Base-by-base conservation (phyloP, 1,140 invertebrate genomes). In the Rhagoletis pomonella region DNA sequence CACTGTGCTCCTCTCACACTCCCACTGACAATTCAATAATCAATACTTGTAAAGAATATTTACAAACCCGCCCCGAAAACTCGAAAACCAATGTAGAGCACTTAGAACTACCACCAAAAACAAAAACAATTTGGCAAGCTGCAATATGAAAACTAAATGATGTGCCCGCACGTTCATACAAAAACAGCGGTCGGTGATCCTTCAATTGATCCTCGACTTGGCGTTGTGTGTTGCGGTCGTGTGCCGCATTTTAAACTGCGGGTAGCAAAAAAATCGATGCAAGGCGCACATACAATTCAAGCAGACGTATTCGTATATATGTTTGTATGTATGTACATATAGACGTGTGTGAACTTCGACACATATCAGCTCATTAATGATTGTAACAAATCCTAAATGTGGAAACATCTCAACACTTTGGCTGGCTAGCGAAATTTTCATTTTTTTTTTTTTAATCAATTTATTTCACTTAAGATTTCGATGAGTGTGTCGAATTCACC, bases 371-470 rank as follows among this genome's bases (percentile, higher is more conserved):
- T 73, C 67, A 73, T 73, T 73, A 73, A 73, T 14, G 67, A 14
- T 73, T 73, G 42, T 73, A 73, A 47, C 67, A 73, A 73, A 73
- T 73, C 67, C n/a, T 42, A 73, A 73, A 73, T 73, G 12, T 42
- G 42, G 67, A 73, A 73, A 73, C 67, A 39, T 73, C 44, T 73
- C 67, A 73, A 73, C 67, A 73, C 67, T 73, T 73, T 73, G 39
- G 44, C 42, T 73, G 67, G 14, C 42, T 73, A 73, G 39, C 67
- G 67, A 42, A 47, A 73, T 44, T 14, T 73, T 73, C 17, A 14
- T 44, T 73, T 47, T 47, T 42, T n/a, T 42, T n/a, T 67, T 67
- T 67, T 3, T 44, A 47, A 73, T 42, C 67, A 73, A 73, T 73
- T 47, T 73, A 73, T 73, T 73, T 73, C 67, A 73, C 67, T 73